Base-by-base conservation (phyloP, 2,888 invertebrate genomes). In the Zeuzera pyrina region DNA sequence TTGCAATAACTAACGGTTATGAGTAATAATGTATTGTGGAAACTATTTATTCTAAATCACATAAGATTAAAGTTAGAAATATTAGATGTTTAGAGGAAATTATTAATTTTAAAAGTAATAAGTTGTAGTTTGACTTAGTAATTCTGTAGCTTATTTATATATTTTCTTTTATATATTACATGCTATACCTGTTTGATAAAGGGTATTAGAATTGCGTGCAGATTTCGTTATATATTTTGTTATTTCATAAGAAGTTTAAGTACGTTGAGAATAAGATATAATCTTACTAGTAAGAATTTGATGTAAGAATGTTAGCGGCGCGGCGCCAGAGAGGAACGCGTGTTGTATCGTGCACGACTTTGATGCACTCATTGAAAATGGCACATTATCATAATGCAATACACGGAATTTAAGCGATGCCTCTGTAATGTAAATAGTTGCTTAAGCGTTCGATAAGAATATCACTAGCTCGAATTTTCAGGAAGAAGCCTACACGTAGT, bases 371-470 rank as follows among this genome's bases (percentile, higher is more conserved):
- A n/a, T n/a, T 70, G 65, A 60, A 76, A 77, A 76, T 74, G 71
- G 71, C 73, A 65, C 64, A 77, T 77, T 78, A 79, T 69, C 72
- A 77, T 77, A 76, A 77, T 73, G 70, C 68, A 70, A 68, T 61
- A 68, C 64, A 59, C 53, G 72, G 69, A 73, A 76, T 76, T 64
- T 55, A 65, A 69, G 67, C 58, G 61, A 71, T 68, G 66, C 59
- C 65, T 61, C 53, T 56, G 60, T 67, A 65, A 57, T 64, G 67
- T 39, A 56, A 50, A 57, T 48, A 42, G 43, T 48, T 48, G 51
- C 51, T n/a, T n/a, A n/a, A n/a, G n/a, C n/a, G n/a, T n/a, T n/a
- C n/a, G n/a, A n/a, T n/a, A n/a, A n/a, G n/a, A n/a, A n/a, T n/a
- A n/a, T n/a, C n/a, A n/a, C n/a, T n/a, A n/a, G n/a, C n/a, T n/a